Evolutionary conservation across 1,140 invertebrate genomes (phyloP).

Genomic region (Leucophenga varia): DNA sequence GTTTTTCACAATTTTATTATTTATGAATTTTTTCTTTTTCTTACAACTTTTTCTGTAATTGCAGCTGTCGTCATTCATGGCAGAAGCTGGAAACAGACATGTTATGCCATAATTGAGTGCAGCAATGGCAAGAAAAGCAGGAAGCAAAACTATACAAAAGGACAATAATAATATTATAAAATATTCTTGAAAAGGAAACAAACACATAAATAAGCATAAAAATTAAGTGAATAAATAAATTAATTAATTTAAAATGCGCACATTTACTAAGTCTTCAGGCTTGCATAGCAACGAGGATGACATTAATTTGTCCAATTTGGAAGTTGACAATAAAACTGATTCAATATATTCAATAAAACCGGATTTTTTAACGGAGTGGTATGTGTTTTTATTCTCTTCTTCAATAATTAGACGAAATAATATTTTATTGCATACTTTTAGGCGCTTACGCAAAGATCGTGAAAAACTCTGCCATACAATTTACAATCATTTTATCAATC

Average conservation of each 20-base stretch:
- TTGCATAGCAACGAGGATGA: conserved; percentile 32
- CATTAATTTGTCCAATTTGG: conserved; percentile 23
- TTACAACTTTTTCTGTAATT: conserved; percentile 24
- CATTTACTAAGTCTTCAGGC: conserved; percentile 68
- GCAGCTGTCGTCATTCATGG: no score
- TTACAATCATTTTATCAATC: conserved; percentile 63
- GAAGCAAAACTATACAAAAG: conserved; percentile 19
- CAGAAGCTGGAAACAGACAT: no score
- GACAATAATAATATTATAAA: conserved; percentile 29
- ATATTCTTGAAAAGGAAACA: conserved; percentile 19
- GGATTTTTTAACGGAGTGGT: conserved; percentile 71
- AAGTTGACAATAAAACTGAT: conserved; percentile 60
- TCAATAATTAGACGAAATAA: no score
- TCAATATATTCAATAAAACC: conserved; percentile 67
- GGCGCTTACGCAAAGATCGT: conserved; percentile 66
- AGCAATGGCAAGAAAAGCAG: neutral
- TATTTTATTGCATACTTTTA: no score
- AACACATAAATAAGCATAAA: conserved; percentile 6
- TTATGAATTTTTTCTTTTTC: conserved; percentile 5
- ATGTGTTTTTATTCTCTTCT: no score
- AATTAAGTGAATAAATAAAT: neutral
- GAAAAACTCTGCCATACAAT: conserved; percentile 68
- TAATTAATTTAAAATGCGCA: conserved; percentile 57
- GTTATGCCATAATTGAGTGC: no score
- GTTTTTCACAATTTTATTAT: conserved; percentile 11